Conservation (phyloP, 2,113 vertebrate genomes). For the Dolichotis patagonum region DNA sequence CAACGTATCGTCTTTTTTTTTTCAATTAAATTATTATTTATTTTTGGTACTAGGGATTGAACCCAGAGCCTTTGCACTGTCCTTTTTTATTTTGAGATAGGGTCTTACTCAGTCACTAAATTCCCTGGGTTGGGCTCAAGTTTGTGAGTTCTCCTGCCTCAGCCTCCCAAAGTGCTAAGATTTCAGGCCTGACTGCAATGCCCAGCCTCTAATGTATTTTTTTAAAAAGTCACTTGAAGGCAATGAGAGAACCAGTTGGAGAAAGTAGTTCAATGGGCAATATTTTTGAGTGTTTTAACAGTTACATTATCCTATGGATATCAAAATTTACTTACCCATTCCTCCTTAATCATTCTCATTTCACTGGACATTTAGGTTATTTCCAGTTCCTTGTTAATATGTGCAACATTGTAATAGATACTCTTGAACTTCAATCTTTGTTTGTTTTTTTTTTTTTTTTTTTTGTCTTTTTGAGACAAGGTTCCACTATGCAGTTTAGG, state of each 20-base stretch:
- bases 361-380: neutral
- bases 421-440: slow-evolving; percentile 9
- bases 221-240: neutral
- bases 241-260: neutral
- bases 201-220: neutral
- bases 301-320: neutral
- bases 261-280: neutral
- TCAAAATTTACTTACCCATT: slow-evolving; percentile 14
- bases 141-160: neutral
- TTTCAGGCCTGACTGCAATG: neutral
- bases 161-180: neutral
- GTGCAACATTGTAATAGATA: neutral
- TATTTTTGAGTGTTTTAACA: neutral
- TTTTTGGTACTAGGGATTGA: neutral
- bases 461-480: neutral
- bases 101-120: neutral
- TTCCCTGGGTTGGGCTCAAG: neutral
- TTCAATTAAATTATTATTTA: neutral
- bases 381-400: slow-evolving; percentile 14
- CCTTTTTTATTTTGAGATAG: neutral
- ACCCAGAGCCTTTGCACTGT: neutral
- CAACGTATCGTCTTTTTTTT: neutral
- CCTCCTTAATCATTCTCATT: neutral
- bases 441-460: slow-evolving; percentile 13
- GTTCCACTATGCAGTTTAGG: neutral